Base-by-base conservation (phyloP, 2,888 invertebrate genomes). In the Branchellion lobata region DNA sequence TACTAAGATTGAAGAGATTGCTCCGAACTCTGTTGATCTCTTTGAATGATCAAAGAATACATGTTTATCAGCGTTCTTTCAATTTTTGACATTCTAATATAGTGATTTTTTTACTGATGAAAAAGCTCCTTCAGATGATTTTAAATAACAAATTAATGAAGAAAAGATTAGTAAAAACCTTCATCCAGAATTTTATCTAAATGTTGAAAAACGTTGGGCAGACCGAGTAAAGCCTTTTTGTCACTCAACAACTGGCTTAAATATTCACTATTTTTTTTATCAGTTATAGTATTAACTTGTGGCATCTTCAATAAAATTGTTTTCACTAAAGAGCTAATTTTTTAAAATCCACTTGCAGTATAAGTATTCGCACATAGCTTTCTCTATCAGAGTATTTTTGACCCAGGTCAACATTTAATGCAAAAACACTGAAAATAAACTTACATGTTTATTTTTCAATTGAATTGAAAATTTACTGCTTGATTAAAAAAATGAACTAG, bases 241-340 rank as follows among this genome's bases (percentile, higher is more conserved):
- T 99, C 99, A 92, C 98, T 99, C 89, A 99, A 92, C 91, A 99
- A 92, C 91, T 99, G 97, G 89, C 98, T 96, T 91, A 99, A 92
- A 91, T 99, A 99, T 91, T 99, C 98, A 90, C 98, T 86, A 80
- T 85, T 86, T 75, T 81, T 82, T 40, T 82, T 81, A 65, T 83
- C 83, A 27, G 74, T 79, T 27, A 79, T 74, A 47, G 29, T 79
- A 47, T 57, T 79, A 34, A 78, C 80, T 18, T 27, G 57, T 18
- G 61, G 24, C 61, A 57, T 57, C 21, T 57, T 57, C 3, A 57
- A 57, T 47, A 14, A 47, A 8, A 3, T 24, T 57, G 21, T 57
- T 18, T 57, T 8, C 61, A 57, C 5, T 8, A 24, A n/a, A 5
- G 61, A 57, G 5, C n/a, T 24, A 24, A 5, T 57, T n/a, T 57